phyloP scores from a whole-genome alignment of 2,113 vertebrate genomes.

The Baryphthengus martii region DNA sequence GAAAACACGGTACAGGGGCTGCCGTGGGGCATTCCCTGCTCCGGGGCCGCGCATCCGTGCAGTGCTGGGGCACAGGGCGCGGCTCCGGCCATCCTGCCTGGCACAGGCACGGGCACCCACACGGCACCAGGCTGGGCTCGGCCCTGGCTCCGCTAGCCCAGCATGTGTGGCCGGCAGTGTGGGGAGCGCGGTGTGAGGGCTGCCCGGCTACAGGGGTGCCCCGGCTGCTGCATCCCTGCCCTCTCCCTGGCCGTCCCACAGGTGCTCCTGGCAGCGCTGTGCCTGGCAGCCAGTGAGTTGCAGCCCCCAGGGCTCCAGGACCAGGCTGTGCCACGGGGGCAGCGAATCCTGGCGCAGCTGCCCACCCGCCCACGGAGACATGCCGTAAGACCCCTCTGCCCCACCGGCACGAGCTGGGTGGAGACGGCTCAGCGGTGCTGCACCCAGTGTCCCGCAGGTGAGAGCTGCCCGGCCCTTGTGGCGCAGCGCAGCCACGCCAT shows the following conservation, averaged over 20 bases:
- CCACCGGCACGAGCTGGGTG: neutral
- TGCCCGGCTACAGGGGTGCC: neutral
- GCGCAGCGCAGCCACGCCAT: accelerated
- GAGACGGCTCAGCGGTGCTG: accelerated
- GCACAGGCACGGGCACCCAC: accelerated
- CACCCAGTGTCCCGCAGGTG: neutral
- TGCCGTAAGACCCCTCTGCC: accelerated
- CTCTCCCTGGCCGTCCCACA: neutral
- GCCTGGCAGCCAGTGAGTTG: neutral
- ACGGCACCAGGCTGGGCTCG: accelerated
- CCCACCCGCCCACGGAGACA: neutral
- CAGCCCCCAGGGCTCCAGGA: neutral
- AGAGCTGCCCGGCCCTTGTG: accelerated
- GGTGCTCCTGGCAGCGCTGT: constrained; percentile 13
- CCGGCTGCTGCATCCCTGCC: neutral
- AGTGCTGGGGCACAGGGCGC: neutral
- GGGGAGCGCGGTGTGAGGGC: neutral
- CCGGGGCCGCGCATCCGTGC: neutral
- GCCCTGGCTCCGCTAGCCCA: neutral
- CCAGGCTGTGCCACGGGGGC: accelerated
- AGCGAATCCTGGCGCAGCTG: neutral
- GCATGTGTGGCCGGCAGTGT: neutral
- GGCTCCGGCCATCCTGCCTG: neutral
- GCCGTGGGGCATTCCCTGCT: neutral
- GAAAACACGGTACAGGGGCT: neutral